Base-by-base conservation (phyloP, 2,797 vertebrate species). In the Heliangelus exortis region DNA sequence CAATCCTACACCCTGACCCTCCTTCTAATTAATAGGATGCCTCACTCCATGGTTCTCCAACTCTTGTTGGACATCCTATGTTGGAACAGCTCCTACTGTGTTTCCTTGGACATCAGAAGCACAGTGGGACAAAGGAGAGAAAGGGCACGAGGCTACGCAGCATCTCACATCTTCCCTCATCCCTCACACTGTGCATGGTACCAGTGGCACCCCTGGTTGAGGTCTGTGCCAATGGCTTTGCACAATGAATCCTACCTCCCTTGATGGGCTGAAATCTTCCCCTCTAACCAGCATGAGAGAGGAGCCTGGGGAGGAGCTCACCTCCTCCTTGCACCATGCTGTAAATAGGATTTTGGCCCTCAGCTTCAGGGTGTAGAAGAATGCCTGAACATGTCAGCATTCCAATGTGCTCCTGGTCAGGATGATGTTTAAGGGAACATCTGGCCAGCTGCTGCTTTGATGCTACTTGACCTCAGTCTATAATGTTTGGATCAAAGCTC, bases 331-430 rank as follows among this genome's bases (percentile, higher is more conserved):
- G 58, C 28, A 48, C 12, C 7, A 3, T 9, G 23, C 41, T n/a
- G 5, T 55, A 57, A 65, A 47, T 1, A 36, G 47, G 47, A 58
- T 72, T 73, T 66, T n/a, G 11, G 19, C 23, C 9, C 48, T 73
- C 39, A 14, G 11, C 36, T 54, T 75, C 45, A 41, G 61, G 65
- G 19, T 15, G 17, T 8, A 39, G 55, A 53, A 69, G 9, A 23
- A 1, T 34, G 10, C 36, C 22, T 62, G 29, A 65, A 48, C 16
- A 58, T 0, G 1, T 39, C 20, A 73, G n/a, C 6, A 3, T 8
- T 73, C 76, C 73, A 45, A 17, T 8, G 26, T 69, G 51, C 21
- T 43, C 28, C 48, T 29, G 28, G 12, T 33, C 36, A 65, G 34
- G 23, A 13, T 22, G 31, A 45, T 63, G 29, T 50, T 67, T 54